Conservation (phyloP, 1,140 invertebrate species). For the Hylaeus anthracinus region DNA sequence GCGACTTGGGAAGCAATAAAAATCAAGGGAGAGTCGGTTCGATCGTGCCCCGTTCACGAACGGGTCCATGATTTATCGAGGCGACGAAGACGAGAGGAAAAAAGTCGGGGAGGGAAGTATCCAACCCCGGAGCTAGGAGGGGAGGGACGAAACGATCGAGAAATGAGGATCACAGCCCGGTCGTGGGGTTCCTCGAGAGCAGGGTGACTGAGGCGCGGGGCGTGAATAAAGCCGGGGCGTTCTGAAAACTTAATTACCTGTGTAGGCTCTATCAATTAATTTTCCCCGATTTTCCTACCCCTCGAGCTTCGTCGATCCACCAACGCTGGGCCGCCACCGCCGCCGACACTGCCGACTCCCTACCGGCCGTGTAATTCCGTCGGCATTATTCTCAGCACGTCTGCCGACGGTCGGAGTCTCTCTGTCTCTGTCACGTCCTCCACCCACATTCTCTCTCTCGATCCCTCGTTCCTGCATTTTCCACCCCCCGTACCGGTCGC, state of each 20-base stretch:
- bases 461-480: constrained; percentile 59
- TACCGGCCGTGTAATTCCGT: constrained; percentile 73
- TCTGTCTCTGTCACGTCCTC: constrained; percentile 19
- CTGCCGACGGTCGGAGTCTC: constrained; percentile 68
- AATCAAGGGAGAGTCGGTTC: constrained; percentile 48
- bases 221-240: constrained; percentile 72
- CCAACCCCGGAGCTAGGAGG: not conserved
- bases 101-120: constrained; percentile 15
- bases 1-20: constrained; percentile 56
- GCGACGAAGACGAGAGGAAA: constrained; percentile 17
- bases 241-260: constrained; percentile 81
- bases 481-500: constrained; percentile 49
- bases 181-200: constrained; percentile 26
- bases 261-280: constrained; percentile 80
- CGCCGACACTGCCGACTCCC: constrained; percentile 48
- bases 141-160: constrained; percentile 51
- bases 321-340: constrained; percentile 21
- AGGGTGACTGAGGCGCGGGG: not conserved
- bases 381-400: constrained; percentile 80
- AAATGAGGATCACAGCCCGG: constrained; percentile 42
- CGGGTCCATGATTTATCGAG: constrained; percentile 57
- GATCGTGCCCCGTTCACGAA: constrained; percentile 52
- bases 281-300: constrained; percentile 76
- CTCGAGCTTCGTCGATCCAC: constrained; percentile 43
- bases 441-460: constrained; percentile 3